Evolutionary conservation across 2,888 invertebrate species (phyloP), one percentile per base, ranked within the genome.

Genomic region (Ferdinandea cuprea): DNA sequence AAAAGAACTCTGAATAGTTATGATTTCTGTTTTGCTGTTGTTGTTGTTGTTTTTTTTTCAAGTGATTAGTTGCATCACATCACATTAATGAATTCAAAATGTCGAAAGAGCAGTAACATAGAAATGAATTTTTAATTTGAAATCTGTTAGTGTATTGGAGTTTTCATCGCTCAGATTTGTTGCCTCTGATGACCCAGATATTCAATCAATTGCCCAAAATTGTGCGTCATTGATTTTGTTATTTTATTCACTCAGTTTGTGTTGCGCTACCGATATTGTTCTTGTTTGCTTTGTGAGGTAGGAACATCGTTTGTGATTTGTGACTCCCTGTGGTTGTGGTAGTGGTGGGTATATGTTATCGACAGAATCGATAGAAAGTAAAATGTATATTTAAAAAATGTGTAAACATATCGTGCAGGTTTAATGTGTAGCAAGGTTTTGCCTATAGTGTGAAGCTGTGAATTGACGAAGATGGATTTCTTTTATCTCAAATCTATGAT

Each of bases 31-130:
- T 25, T 25, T 56, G 6, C 15, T 30, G 9, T 7, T 11, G 21
- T 37, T 17, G 0, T 17, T 54, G 63, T 52, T 46, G 40, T 54
- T 68, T 13, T 32, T 44, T 44, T 46, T n/a, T n/a, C n/a, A n/a
- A 28, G 8, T 59, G 46, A 54, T 61, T 76, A 58, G 56, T 76
- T 76, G 52, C 68, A 76, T 76, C 68, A 76, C 68, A 76, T 76
- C 68, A 76, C 59, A 61, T 44, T 59, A 61, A 61, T 76, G 37
- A 61, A 48, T 73, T 73, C 15, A 35, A 56, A 61, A 35, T 76
- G 59, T 46, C 37, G 69, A 68, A 76, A 76, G 69, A 69, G 59
- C 25, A 25, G 25, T 5, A 59, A 2, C 32, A 66, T 58, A 17
- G 30, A 44, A 15, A 50, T 44, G 25, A 21, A 15, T 63, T 48